Evolutionary conservation across 2,113 vertebrate genomes (phyloP), one percentile per base, ranked within the genome.

Genomic region (Eolophus roseicapilla): DNA sequence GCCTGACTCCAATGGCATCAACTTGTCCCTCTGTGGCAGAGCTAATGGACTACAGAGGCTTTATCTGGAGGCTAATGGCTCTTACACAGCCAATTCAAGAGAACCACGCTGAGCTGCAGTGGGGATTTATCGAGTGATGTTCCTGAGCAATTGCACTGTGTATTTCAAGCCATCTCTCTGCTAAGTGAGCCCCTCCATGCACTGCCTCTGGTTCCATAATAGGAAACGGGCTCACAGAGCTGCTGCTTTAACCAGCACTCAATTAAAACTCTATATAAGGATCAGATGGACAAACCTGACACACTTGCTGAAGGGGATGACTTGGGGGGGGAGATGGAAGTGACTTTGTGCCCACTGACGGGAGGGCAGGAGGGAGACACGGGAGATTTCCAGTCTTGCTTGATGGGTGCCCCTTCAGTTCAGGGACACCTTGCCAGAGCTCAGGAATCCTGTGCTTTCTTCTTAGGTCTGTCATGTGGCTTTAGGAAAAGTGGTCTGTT

Each of bases 1-100:
- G 13, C 28, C 64, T 57, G 57, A 27, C 37, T 41, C 49, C 74
- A n/a, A 6, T 27, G 50, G 44, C 41, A 88, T 50, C 59, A 78
- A 31, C 37, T 90, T 49, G 24, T 70, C 59, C 53, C 39, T 88
- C 75, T 65, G 53, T 90, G 76, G 50, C 68, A 94, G 71, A 94
- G 59, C 29, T 90, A 65, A 85, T 73, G 71, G 53, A 50, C 75
- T 69, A 13, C 20, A 20, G 41, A 92, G 43, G 76, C 76, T 92
- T 92, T n/a, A 33, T 65, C 39, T 85, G 69, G 43, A 83, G 60
- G 39, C 59, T 83, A 49, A 87, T 59, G 47, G 41, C 50, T 89
- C 37, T 86, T 75, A 31, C 68, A 39, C 43, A 50, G 70, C 47
- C 0, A 0, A 6, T 15, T 33, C 10, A 10, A 41, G 35, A 67